Evolutionary conservation across 2,797 vertebrate species (phyloP).

Genomic region (Pyrocephalus nanus): DNA sequence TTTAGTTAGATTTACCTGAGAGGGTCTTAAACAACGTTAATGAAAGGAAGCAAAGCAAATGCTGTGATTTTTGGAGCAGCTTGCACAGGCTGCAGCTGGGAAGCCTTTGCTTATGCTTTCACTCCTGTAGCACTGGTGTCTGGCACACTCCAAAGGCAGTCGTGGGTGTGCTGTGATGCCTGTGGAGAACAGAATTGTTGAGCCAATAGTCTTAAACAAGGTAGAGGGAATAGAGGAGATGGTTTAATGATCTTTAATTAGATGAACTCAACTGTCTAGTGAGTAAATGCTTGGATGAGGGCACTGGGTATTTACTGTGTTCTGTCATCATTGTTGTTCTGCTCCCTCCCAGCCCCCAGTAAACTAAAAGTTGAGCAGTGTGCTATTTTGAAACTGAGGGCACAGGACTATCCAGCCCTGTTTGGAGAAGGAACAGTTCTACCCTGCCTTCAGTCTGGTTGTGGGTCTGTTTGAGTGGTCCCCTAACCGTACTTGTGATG

Average conservation of each 20-base stretch:
- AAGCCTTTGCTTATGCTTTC: background rate
- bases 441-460: background rate
- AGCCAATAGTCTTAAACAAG: background rate
- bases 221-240: background rate
- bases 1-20: background rate
- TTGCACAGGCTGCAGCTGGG: background rate
- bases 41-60: background rate
- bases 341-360: background rate
- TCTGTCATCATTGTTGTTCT: background rate
- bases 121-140: background rate
- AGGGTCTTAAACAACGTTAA: background rate
- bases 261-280: background rate
- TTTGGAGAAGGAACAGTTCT: background rate
- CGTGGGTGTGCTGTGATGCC: background rate
- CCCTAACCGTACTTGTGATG: accelerated
- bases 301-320: background rate
- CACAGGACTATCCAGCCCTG: background rate
- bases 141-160: background rate
- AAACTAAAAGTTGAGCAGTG: background rate
- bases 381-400: background rate
- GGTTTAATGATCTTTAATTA: background rate
- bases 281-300: background rate
- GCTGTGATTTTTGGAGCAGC: background rate
- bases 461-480: background rate
- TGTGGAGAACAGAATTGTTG: background rate